Evolutionary conservation across 2,797 vertebrate genomes (phyloP).

Genomic region (Phataginus tetradactyla): DNA sequence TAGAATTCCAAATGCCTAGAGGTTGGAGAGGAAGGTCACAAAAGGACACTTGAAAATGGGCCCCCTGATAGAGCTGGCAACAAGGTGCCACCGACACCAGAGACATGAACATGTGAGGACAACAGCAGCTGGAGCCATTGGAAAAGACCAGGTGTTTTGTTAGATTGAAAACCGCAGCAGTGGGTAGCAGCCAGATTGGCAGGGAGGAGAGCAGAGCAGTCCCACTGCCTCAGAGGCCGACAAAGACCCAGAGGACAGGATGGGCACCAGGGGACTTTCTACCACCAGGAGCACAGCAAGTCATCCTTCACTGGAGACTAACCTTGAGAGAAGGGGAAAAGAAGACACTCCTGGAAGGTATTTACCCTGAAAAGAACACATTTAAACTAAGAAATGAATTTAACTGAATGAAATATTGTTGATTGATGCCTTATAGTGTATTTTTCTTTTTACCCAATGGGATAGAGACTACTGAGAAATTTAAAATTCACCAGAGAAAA

Average conservation of each 20-base stretch:
- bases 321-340: background rate
- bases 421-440: background rate
- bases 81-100: background rate
- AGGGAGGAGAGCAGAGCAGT: background rate
- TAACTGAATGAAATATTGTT: background rate
- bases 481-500: background rate
- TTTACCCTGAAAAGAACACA: background rate
- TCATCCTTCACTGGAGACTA: background rate
- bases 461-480: background rate
- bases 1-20: background rate
- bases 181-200: background rate
- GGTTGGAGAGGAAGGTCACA: background rate
- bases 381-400: constrained; percentile 3
- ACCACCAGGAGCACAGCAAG: background rate
- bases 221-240: background rate
- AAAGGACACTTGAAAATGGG: background rate
- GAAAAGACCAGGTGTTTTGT: background rate
- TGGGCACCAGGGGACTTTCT: background rate
- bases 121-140: background rate
- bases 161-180: background rate
- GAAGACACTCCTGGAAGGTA: background rate
- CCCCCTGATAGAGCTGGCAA: background rate
- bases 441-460: background rate
- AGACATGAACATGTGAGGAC: background rate
- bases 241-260: background rate